Evolutionary conservation across 2,888 invertebrate genomes (phyloP).

Genomic region (Agonopterix alstromeriana): DNA sequence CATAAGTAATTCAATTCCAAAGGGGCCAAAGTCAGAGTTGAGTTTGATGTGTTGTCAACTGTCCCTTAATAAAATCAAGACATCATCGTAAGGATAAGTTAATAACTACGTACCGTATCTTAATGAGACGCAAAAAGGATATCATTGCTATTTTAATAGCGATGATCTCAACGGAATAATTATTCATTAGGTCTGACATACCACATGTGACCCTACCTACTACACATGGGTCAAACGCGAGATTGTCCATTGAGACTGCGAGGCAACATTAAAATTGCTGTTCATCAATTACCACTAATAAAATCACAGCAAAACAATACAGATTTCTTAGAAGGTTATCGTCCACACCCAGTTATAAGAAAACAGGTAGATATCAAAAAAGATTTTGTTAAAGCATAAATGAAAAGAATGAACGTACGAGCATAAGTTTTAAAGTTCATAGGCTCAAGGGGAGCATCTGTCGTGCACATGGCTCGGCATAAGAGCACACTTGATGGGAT

Average conservation of each 20-base stretch:
- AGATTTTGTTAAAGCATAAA: neutral
- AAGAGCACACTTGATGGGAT: conserved; percentile 51
- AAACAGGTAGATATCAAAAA: neutral
- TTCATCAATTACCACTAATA: neutral
- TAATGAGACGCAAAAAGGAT: conserved; percentile 26
- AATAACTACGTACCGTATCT: neutral
- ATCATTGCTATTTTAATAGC: conserved; percentile 21
- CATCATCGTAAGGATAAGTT: neutral
- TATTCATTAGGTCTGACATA: conserved; percentile 24
- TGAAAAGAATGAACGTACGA: conserved; percentile 17
- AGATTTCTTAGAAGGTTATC: neutral
- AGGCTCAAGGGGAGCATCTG: conserved; percentile 58
- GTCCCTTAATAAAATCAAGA: too few relatives aligned
- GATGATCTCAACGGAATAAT: conserved; percentile 45
- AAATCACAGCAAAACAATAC: neutral
- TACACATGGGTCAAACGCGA: neutral
- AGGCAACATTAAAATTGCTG: neutral
- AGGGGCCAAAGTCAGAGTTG: too few relatives aligned
- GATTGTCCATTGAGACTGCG: neutral
- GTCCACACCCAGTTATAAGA: neutral
- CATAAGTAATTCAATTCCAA: too few relatives aligned
- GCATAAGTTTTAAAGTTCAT: conserved; percentile 29
- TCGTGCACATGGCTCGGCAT: conserved; percentile 59
- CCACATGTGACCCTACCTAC: conserved; percentile 8
- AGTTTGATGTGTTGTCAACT: too few relatives aligned